Base-by-base conservation (phyloP, 2,797 vertebrate genomes). In the Oreochromis grahami region DNA sequence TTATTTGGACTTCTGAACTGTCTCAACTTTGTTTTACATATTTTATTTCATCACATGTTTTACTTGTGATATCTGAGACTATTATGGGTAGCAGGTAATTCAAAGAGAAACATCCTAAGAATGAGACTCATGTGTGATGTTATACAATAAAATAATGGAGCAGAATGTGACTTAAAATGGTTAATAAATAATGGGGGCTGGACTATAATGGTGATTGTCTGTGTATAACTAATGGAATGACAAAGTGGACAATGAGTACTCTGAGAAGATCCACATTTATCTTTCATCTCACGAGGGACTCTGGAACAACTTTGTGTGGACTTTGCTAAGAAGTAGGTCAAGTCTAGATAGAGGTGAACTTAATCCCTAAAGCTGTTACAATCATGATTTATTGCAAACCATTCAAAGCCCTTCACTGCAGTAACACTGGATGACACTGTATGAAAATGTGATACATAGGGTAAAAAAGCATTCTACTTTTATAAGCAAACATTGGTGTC, bases 321-420 rank as follows among this genome's bases (percentile, higher is more conserved):
- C 90, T 91, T 90, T 87, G 26, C 60, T 43, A 77, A 87, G 84
- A 94, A 95, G 86, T 94, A 80, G 94, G 94, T 92, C 93, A 91
- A 86, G 87, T 88, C 89, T 84, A 89, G 77, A 84, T 81, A 83
- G 92, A 93, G 89, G 88, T 91, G 87, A 93, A 78, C 87, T 88
- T 77, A 52, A 79, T 91, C 90, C 92, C 92, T 70, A 87, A 90
- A 90, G 90, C 86, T 85, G 90, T 83, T 89, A 70, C 80, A 88
- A 92, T 79, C 56, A 79, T 93, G 92, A 95, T 94, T 94, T 94
- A 94, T 94, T 88, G 83, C 68, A 2, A 91, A 81, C 79, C 78
- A 51, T 86, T 89, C 85, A 81, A 87, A 82, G 53, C 68, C 77
- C 34, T 74, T 79, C 84, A 60, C 86, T 80, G 60, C 77, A 24